Evolutionary conservation across 2,113 vertebrate species (phyloP).

Genomic region (Pheucticus melanocephalus): DNA sequence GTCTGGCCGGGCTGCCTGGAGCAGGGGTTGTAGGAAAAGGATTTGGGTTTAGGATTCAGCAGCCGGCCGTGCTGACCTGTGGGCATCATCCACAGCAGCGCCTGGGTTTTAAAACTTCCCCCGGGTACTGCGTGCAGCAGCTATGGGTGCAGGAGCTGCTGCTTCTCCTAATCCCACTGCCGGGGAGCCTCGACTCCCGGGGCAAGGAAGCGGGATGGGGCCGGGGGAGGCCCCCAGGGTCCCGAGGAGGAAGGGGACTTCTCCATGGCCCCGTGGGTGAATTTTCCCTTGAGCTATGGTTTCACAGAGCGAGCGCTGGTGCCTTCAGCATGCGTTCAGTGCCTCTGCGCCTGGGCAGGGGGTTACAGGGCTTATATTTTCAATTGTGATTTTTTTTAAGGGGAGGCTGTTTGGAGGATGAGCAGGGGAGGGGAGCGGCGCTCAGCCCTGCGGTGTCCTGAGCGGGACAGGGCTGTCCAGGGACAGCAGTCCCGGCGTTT

Average conservation of each 20-base stretch:
- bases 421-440: neutral
- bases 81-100: accelerated
- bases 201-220: neutral
- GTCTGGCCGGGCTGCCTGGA: neutral
- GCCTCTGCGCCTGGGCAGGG: neutral
- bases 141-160: neutral
- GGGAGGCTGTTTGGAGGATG: neutral
- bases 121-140: neutral
- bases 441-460: neutral
- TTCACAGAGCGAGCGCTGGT: accelerated
- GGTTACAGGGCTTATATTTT: neutral
- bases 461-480: neutral
- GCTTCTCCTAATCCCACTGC: neutral
- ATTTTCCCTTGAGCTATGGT: accelerated
- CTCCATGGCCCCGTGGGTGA: neutral
- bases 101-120: neutral
- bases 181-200: neutral
- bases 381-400: neutral
- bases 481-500: neutral
- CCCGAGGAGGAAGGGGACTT: neutral
- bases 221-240: no score
- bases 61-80: neutral
- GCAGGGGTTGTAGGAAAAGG: neutral
- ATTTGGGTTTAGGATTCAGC: neutral
- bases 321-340: neutral